Percentiles rank a stretch among this genome's conserved stretches.
These are phyloP conservation scores for Idaea biselata DNA, from an alignment of 2,888 invertebrate species.

Conservation along the genomic window DNA sequence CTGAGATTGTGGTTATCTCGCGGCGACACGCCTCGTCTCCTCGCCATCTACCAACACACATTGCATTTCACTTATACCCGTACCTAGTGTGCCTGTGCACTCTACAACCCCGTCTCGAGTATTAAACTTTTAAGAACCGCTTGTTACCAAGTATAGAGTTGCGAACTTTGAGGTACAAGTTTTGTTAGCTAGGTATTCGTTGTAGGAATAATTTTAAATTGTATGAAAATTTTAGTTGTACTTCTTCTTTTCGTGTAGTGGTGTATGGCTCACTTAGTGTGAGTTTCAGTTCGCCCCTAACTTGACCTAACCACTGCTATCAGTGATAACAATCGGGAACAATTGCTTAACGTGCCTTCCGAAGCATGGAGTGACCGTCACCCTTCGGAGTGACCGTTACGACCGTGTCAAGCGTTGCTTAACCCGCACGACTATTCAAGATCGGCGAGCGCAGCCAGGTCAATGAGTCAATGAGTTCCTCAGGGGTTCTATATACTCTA, in stretches of 20 bases:
- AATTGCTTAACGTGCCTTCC: no score
- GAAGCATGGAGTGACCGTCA: no score
- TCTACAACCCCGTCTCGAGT: constrained; percentile 14
- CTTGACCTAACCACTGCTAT: no score
- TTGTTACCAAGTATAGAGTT: constrained; percentile 6
- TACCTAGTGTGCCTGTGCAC: constrained; percentile 9
- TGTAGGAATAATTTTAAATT: neutral
- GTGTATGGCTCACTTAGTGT: no score
- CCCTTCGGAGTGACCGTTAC: no score
- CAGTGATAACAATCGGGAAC: no score
- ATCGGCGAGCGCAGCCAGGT: no score
- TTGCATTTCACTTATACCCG: constrained; percentile 14
- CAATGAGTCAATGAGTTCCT: no score
- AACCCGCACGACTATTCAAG: no score
- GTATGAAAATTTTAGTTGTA: neutral
- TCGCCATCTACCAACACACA: constrained; percentile 13
- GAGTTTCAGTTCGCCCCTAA: no score
- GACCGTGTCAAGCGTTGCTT: no score
- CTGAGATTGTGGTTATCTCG: constrained; percentile 34
- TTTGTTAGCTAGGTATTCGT: neutral
- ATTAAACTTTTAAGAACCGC: constrained; percentile 16
- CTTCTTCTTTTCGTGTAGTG: neutral
- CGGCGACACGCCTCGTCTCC: constrained; percentile 36
- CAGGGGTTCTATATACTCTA: no score
- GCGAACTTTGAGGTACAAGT: neutral